Percentiles rank a stretch among this genome's conserved stretches.
These are phyloP conservation scores for Pectinophora gossypiella DNA, from an alignment of 1,140 invertebrate genomes.

Conservation along the genomic window DNA sequence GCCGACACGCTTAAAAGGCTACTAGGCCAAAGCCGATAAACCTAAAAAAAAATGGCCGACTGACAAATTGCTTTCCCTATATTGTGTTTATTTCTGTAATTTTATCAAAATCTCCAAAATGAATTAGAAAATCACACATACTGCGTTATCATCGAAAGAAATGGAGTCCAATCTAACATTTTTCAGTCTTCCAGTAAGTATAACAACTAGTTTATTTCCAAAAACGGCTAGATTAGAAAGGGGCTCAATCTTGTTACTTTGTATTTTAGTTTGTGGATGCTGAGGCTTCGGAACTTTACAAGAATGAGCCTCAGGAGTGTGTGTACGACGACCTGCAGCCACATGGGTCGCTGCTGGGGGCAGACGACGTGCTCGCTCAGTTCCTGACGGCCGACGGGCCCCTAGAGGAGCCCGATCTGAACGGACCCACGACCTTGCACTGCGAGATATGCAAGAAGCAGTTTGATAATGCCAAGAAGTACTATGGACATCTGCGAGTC, in stretches of 20 bases:
- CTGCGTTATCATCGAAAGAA: too few relatives aligned
- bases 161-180: slow-evolving; percentile 55
- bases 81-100: too few relatives aligned
- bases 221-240: background rate
- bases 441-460: slow-evolving; percentile 64
- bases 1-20: too few relatives aligned
- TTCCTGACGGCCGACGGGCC: slow-evolving; percentile 54
- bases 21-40: too few relatives aligned
- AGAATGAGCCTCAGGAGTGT: slow-evolving; percentile 32
- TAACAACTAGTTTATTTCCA: too few relatives aligned
- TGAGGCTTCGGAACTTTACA: slow-evolving; percentile 35
- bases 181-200: slow-evolving; percentile 53
- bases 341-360: slow-evolving; percentile 31
- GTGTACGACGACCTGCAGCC: slow-evolving; percentile 38
- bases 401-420: slow-evolving; percentile 60
- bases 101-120: too few relatives aligned
- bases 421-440: slow-evolving; percentile 54
- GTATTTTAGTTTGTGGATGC: slow-evolving; percentile 51
- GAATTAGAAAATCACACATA: too few relatives aligned
- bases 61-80: too few relatives aligned
- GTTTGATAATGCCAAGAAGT: slow-evolving; percentile 67
- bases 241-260: slow-evolving; percentile 8
- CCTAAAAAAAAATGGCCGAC: too few relatives aligned
- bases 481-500: slow-evolving; percentile 62
- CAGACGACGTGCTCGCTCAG: slow-evolving; percentile 57